These are phyloP conservation scores for Selene dorsalis DNA, from an alignment of 2,797 vertebrate species.

Conservation along the genomic window DNA sequence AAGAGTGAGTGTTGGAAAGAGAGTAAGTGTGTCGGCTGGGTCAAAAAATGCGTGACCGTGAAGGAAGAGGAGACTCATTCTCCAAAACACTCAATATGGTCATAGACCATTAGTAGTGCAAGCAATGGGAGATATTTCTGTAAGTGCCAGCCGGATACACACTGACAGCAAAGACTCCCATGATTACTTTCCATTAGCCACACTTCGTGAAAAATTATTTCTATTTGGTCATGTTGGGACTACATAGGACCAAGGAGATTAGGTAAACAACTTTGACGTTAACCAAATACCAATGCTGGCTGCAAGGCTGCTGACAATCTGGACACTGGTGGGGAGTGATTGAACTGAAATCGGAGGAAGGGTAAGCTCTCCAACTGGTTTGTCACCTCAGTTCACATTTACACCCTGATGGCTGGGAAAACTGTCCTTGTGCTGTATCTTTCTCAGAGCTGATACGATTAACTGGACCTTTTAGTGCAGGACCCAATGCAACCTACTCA, in stretches of 20 bases:
- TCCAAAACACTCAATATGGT: constrained; percentile 53
- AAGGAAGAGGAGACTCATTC: constrained; percentile 37
- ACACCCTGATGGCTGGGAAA: constrained; percentile 46
- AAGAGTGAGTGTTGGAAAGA: constrained; percentile 5
- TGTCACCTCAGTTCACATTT: constrained; percentile 57
- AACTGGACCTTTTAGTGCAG: constrained; percentile 71
- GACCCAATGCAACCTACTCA: constrained; percentile 59
- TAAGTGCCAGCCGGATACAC: constrained; percentile 48
- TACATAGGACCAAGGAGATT: constrained; percentile 12
- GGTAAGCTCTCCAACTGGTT: constrained; percentile 44
- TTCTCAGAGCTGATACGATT: constrained; percentile 68
- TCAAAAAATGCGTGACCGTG: constrained; percentile 29
- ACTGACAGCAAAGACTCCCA: constrained; percentile 55
- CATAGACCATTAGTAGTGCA: constrained; percentile 64
- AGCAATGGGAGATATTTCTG: constrained; percentile 54
- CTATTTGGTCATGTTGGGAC: constrained; percentile 43
- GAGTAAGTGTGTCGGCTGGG: constrained; percentile 3
- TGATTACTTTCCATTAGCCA: constrained; percentile 65
- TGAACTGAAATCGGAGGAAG: constrained; percentile 10
- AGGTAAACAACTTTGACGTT: constrained; percentile 35
- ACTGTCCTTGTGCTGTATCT: constrained; percentile 46
- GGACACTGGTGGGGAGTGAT: constrained; percentile 25
- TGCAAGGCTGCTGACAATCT: constrained; percentile 28
- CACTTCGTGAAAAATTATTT: constrained; percentile 59
- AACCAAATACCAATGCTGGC: constrained; percentile 25